Percentiles rank a stretch among this genome's conserved stretches.
Evolutionary conservation across 2,888 invertebrate genomes (phyloP).

Genomic region (Limnephilus lunatus): DNA sequence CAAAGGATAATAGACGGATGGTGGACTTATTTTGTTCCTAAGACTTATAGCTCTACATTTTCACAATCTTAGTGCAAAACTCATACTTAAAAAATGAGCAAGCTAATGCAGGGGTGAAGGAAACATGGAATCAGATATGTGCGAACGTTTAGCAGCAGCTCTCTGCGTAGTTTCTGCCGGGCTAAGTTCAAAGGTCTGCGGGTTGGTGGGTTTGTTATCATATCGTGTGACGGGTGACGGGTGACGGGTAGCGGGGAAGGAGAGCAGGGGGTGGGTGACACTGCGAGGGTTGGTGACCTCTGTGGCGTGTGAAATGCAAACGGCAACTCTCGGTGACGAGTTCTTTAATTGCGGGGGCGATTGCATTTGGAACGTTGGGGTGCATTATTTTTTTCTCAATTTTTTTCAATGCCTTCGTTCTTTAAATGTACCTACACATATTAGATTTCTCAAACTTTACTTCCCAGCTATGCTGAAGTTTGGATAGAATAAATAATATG

Average conservation of each 20-base stretch:
- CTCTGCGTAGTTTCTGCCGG: not conserved
- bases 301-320: slow-evolving; percentile 57
- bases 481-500: no score
- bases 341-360: slow-evolving; percentile 16
- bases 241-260: not conserved
- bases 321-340: slow-evolving; percentile 24
- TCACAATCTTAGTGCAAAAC: not conserved
- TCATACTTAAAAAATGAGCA: not conserved
- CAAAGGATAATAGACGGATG: no score
- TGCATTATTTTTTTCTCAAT: not conserved
- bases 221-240: slow-evolving; percentile 56
- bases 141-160: not conserved
- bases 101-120: not conserved
- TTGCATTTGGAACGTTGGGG: not conserved
- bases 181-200: slow-evolving; percentile 58
- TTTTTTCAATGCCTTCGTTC: not conserved
- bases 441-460: not conserved
- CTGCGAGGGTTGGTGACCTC: slow-evolving; percentile 20
- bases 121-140: not conserved
- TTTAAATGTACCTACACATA: no score
- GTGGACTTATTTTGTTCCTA: no score
- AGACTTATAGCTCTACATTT: not conserved
- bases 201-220: slow-evolving; percentile 52
- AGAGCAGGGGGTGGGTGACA: not conserved
- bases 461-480: no score